These are phyloP conservation scores for Andrena minutula DNA, from an alignment of 2,888 invertebrate genomes.

Conservation along the genomic window DNA sequence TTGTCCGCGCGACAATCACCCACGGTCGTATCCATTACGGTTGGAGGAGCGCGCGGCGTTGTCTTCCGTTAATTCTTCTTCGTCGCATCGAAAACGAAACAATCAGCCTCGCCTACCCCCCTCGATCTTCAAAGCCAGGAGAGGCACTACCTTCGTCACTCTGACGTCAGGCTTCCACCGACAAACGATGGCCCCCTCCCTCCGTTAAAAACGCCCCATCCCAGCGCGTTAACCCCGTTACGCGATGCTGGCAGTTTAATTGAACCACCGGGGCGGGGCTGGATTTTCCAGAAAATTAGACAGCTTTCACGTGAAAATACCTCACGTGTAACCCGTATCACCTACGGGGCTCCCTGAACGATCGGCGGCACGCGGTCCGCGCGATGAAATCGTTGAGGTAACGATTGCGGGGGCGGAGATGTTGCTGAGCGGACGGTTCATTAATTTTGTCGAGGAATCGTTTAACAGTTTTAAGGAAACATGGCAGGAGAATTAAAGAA, in stretches of 20 bases:
- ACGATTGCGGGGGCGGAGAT: background rate
- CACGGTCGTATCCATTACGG: conserved; percentile 53
- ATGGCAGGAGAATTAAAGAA: too few species aligned
- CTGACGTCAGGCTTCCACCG: conserved; percentile 5
- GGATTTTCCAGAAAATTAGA: conserved; percentile 58
- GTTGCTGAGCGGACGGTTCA: background rate
- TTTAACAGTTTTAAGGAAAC: background rate
- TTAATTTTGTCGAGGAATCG: background rate
- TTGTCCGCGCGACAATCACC: conserved; percentile 59
- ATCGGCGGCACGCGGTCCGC: conserved; percentile 25
- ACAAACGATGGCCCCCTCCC: background rate
- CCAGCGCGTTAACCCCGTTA: background rate
- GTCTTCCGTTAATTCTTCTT: conserved; percentile 41
- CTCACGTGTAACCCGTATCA: conserved; percentile 49
- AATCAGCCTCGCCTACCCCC: background rate
- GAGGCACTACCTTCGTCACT: background rate
- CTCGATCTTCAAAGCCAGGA: too few species aligned
- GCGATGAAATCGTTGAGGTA: conserved; percentile 18
- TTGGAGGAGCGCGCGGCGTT: conserved; percentile 32
- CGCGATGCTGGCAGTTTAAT: conserved; percentile 46
- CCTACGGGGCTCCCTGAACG: conserved; percentile 40
- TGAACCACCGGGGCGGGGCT: conserved; percentile 24
- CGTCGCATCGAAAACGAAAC: conserved; percentile 47
- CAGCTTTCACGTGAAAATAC: conserved; percentile 38
- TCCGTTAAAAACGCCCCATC: background rate